These are phyloP conservation scores for Drosophila aff. DNA, from an alignment of 1,140 invertebrate genomes.

Conservation along the genomic window DNA sequence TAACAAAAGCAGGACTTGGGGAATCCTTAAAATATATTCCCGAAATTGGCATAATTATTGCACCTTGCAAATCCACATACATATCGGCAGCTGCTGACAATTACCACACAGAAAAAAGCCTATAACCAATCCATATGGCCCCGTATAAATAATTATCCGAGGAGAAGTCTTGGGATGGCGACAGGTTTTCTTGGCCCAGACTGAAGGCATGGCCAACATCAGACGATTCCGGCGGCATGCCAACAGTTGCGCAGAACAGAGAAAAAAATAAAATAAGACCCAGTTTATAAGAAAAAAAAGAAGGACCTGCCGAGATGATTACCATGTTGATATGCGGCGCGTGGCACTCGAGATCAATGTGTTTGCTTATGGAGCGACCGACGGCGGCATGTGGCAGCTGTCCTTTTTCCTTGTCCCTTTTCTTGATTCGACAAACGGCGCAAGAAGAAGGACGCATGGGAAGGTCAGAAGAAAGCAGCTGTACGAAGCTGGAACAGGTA, in stretches of 20 bases:
- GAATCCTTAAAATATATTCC: conserved; percentile 31
- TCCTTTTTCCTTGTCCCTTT: conserved; percentile 36
- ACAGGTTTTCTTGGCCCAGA: conserved; percentile 59
- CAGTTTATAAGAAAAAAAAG: conserved; percentile 39
- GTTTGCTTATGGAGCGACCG: conserved; percentile 34
- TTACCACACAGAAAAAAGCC: conserved; percentile 32
- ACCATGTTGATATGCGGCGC: conserved; percentile 82
- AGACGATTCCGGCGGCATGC: conserved; percentile 58
- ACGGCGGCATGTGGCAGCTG: conserved; percentile 76
- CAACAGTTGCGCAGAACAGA: conserved; percentile 63
- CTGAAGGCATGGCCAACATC: conserved; percentile 33
- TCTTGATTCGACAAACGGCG: conserved; percentile 4
- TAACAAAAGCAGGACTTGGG: neutral
- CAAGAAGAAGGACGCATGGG: conserved; percentile 25
- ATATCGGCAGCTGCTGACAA: conserved; percentile 30
- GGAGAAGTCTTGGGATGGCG: conserved; percentile 36
- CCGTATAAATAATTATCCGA: conserved; percentile 61
- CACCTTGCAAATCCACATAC: conserved; percentile 45
- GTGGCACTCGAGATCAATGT: conserved; percentile 67
- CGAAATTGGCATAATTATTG: conserved; percentile 63
- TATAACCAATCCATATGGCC: conserved; percentile 52
- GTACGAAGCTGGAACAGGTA: conserved; percentile 63
- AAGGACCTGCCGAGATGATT: conserved; percentile 58
- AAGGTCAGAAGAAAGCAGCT: conserved; percentile 67
- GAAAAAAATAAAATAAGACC: conserved; percentile 19